A percentile compares a stretch with the other conserved stretches of the same genome.
These are phyloP conservation scores for Apis dorsata DNA, from an alignment of 1,140 invertebrate species.

Conservation along the genomic window DNA sequence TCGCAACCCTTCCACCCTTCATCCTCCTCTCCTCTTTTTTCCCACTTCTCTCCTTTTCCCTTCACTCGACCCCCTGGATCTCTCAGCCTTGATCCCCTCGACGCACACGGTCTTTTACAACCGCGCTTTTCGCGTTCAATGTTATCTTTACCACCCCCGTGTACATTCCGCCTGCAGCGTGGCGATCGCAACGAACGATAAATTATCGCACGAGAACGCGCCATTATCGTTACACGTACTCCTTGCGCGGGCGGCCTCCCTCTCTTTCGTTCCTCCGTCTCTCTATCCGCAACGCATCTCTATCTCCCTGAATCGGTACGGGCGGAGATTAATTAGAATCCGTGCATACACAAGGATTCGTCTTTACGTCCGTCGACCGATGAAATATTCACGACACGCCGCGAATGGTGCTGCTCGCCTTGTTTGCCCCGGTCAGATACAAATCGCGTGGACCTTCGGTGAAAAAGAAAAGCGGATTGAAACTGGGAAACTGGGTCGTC, in stretches of 20 bases:
- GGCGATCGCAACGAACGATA: constrained; percentile 7
- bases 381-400: constrained; percentile 1
- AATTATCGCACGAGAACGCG: constrained; percentile 40
- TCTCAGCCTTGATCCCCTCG: too few relatives aligned
- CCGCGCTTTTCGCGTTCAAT: constrained; percentile 19
- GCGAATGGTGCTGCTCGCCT: not conserved
- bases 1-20: not conserved
- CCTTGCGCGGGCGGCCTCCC: not conserved
- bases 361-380: not conserved
- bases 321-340: constrained; percentile 20
- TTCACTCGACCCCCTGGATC: not conserved
- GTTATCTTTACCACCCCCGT: constrained; percentile 36
- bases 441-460: constrained; percentile 2
- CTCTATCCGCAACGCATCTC: not conserved
- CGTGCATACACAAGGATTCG: constrained; percentile 10
- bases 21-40: not conserved
- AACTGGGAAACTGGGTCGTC: constrained; percentile 11
- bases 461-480: constrained; percentile 8
- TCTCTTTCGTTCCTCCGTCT: too few relatives aligned
- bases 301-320: not conserved
- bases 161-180: not conserved
- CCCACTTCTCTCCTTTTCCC: too few relatives aligned
- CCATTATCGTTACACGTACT: constrained; percentile 16
- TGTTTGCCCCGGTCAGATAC: not conserved
- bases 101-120: constrained; percentile 9